Base-by-base conservation (phyloP, 2,113 vertebrate genomes). In the Notothenia rossii region DNA sequence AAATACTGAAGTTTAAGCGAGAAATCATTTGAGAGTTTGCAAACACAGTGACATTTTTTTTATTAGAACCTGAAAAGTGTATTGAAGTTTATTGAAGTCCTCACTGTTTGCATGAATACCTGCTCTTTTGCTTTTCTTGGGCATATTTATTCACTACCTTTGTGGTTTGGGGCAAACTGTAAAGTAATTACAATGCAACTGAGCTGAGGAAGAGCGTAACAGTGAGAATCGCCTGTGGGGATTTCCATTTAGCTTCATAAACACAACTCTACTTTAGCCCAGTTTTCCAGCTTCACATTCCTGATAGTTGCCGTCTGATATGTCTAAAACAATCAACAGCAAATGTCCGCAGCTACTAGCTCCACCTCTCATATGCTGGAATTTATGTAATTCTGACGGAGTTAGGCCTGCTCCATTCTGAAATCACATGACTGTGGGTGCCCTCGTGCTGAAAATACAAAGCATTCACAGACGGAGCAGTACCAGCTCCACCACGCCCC, bases 381-480 rank as follows among this genome's bases (percentile, higher is more conserved):
- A 90, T 91, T 74, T 83, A 58, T 84, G 62, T 75, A 62, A 86
- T 88, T 90, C 84, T 82, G 84, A 88, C 54, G 83, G 77, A 79
- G 76, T 82, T 74, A 82, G 89, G 76, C 76, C 72, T 40, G 54
- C 76, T 79, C 74, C 69, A 59, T 89, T 63, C 79, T 70, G 46
- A 77, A 40, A 50, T 93, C 91, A 94, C 92, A 94, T 92, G 91
- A 93, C 79, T 77, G 68, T 3, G 43, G 62, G 63, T 14, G 58
- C 77, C 69, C 60, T 87, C 48, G 8, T 64, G 83, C 79, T 85
- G 81, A 63, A 85, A 80, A 82, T 49, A 86, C 81, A 78, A 82
- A 61, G 79, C 84, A 17, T 75, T 68, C 88, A 90, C 43, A 63
- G 61, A 63, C 7, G 43, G n/a, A 63, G 40, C 59, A 11, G 61